Evolutionary conservation across 1,140 invertebrate species (phyloP), one percentile per base, ranked within the genome.

Genomic region (Laupala kohalensis): DNA sequence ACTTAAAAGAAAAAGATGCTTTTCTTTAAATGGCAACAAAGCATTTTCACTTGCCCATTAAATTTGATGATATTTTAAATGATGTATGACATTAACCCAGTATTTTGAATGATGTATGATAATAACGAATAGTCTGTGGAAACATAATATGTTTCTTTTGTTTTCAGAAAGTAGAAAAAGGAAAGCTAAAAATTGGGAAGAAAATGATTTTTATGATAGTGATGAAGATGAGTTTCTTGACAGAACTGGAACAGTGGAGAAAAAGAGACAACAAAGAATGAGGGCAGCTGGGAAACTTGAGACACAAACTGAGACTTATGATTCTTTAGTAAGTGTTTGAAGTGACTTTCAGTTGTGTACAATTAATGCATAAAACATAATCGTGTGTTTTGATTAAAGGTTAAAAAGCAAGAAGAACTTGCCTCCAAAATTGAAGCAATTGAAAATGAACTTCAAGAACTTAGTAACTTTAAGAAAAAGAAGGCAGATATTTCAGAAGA

Each of bases 161-260:
- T 75, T 78, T 78, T 28, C 73, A 87, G 86, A 89, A 76, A 84
- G 89, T 53, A 80, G 86, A 74, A 90, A 90, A 71, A 82, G 88
- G 9, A 92, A 92, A 78, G 78, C 81, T n/a, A 86, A 86, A 73
- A 89, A 92, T 77, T 92, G 90, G 90, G 89, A 90, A 78, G 92
- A 94, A 53, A 90, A 95, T 78, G 94, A 97, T 82, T 97, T 86
- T 79, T 97, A 97, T 80, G 94, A 97, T 77, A 96, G 93, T n/a
- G 97, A 99, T 79, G 97, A 99, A 73, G 97, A 99, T 80, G 92
- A 91, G 23, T 99, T 93, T 82, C 85, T 97, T 69, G 97, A 99
- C 81, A 83, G 97, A 76, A 99, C 97, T 12, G 97, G 97, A 6
- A 88, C 89, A 68, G 87, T 98, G 29, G 95, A 97, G 78, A 88